phyloP scores from a whole-genome alignment of 2,113 vertebrate species.

The Oenanthe oenanthe region DNA sequence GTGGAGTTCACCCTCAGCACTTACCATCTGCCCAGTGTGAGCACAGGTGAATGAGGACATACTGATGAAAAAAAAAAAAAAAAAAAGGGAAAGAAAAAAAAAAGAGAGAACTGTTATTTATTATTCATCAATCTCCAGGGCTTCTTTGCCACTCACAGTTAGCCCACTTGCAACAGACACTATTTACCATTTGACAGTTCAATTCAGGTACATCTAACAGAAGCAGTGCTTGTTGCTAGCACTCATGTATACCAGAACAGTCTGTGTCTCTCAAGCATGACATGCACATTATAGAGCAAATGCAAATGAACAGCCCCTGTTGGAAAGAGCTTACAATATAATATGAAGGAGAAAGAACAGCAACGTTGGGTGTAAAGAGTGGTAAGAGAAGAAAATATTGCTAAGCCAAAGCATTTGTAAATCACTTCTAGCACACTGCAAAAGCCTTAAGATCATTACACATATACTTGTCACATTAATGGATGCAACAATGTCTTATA shows the following conservation, averaged over 20 bases:
- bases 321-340: constrained; percentile 24
- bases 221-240: constrained; percentile 6
- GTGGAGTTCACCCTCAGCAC: background rate
- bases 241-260: constrained; percentile 34
- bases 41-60: background rate
- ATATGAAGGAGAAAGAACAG: background rate
- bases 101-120: background rate
- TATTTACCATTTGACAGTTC: constrained; percentile 66
- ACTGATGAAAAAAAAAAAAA: background rate
- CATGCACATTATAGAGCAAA: constrained; percentile 44
- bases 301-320: constrained; percentile 34
- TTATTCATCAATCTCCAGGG: constrained; percentile 55
- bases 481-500: background rate
- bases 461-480: background rate
- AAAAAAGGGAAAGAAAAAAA: background rate
- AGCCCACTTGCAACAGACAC: constrained; percentile 18
- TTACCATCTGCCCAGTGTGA: background rate
- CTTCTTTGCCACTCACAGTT: constrained; percentile 57
- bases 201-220: constrained; percentile 46
- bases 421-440: background rate
- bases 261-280: constrained; percentile 50
- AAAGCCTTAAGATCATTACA: background rate
- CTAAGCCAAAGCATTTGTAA: background rate
- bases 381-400: background rate
- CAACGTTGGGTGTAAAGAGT: rapidly evolving